A percentile compares a stretch with the other conserved stretches of the same genome.
These are phyloP conservation scores for Phalloptychus januarius DNA, from an alignment of 2,797 vertebrate species.

Conservation along the genomic window DNA sequence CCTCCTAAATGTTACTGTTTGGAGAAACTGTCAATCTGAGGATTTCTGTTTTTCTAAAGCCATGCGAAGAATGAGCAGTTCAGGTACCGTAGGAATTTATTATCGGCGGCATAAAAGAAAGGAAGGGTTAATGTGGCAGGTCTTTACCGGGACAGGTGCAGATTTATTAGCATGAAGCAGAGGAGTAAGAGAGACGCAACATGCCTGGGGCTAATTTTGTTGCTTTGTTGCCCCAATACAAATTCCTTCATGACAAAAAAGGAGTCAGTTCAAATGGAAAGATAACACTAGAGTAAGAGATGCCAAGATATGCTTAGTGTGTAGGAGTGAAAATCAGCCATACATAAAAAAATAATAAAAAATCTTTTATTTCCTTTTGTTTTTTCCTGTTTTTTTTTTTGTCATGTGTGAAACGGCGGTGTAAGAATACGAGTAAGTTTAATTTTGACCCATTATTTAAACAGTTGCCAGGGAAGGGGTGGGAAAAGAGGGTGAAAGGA, in stretches of 20 bases:
- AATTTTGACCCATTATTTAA: constrained; percentile 14
- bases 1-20: background rate
- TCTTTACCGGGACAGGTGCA: constrained; percentile 54
- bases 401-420: background rate
- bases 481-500: constrained; percentile 57
- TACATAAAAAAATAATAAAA: constrained; percentile 5
- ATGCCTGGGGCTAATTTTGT: constrained; percentile 43
- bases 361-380: background rate
- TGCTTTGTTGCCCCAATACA: constrained; percentile 42
- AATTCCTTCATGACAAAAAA: constrained; percentile 64
- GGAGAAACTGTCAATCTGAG: background rate
- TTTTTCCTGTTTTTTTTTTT: background rate
- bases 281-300: constrained; percentile 45
- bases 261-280: constrained; percentile 29
- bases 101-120: background rate
- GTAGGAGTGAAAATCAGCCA: constrained; percentile 5
- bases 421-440: background rate
- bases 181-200: constrained; percentile 17
- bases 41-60: background rate
- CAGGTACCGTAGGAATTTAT: background rate
- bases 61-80: background rate
- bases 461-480: constrained; percentile 7
- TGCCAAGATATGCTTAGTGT: constrained; percentile 29
- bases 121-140: background rate
- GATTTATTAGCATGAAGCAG: background rate